A percentile compares a stretch with the other conserved stretches of the same genome.
phyloP scores from a whole-genome alignment of 1,140 invertebrate genomes.

The Sipha flava region DNA sequence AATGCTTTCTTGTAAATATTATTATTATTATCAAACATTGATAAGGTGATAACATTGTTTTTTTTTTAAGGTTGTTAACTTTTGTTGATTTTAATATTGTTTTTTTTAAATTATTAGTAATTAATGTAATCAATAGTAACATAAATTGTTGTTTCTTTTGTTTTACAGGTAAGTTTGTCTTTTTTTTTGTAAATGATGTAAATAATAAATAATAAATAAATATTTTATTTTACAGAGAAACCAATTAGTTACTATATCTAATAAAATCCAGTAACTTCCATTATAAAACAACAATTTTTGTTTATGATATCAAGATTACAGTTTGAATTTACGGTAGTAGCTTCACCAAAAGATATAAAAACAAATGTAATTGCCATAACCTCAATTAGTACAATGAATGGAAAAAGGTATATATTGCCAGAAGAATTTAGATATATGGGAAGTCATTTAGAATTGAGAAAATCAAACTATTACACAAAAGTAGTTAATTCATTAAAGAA shows the following conservation, averaged over 20 bases:
- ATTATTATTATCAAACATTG: too few species aligned
- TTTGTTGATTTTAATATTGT: too few species aligned
- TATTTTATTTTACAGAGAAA: neutral
- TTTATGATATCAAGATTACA: neutral
- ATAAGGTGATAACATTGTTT: too few species aligned
- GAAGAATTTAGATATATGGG: neutral
- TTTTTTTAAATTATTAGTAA: too few species aligned
- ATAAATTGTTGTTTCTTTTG: neutral
- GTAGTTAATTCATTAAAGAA: neutral
- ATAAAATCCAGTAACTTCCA: neutral
- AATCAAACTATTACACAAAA: neutral
- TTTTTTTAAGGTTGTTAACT: too few species aligned
- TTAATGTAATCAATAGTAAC: too few species aligned
- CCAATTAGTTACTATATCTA: neutral
- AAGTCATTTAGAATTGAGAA: neutral
- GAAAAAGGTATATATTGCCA: neutral
- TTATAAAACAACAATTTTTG: constrained; percentile 1
- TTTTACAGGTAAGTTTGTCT: neutral
- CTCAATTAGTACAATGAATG: neutral
- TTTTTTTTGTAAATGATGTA: neutral
- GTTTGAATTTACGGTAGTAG: neutral
- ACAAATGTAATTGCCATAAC: constrained; percentile 3
- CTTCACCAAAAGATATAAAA: neutral
- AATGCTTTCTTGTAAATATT: too few species aligned
- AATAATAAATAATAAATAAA: neutral